Conservation (phyloP, 2,888 invertebrate genomes). For the Eupeodes latifasciatus region DNA sequence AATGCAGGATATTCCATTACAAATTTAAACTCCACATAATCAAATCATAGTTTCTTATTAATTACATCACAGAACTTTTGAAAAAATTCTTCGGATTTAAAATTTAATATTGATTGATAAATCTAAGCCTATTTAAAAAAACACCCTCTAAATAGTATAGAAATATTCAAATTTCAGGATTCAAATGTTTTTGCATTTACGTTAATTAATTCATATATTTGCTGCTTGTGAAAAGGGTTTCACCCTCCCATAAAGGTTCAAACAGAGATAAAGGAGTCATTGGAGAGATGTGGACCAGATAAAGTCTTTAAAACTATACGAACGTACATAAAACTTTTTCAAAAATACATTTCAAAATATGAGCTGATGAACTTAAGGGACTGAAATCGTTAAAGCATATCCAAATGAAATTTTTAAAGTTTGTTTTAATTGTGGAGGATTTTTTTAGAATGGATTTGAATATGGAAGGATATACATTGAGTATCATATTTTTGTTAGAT, state of each 20-base stretch:
- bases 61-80: no score
- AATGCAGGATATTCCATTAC: no score
- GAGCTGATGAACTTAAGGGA: neutral
- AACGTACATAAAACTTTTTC: no score
- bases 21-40: no score
- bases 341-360: neutral
- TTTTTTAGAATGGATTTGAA: no score
- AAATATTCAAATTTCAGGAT: neutral
- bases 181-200: neutral
- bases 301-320: neutral
- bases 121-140: neutral
- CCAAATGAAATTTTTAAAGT: neutral
- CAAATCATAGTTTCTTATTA: no score
- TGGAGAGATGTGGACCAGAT: neutral
- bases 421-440: neutral
- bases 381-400: neutral
- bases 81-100: no score
- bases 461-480: no score
- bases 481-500: no score
- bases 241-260: no score
- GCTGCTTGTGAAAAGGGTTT: no score
- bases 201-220: neutral
- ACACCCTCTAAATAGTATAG: neutral
- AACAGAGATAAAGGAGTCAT: neutral
- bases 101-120: no score